Evolutionary conservation across 2,888 invertebrate genomes (phyloP), one percentile per base, ranked within the genome.

Genomic region (Stenchaetothrips biformis): DNA sequence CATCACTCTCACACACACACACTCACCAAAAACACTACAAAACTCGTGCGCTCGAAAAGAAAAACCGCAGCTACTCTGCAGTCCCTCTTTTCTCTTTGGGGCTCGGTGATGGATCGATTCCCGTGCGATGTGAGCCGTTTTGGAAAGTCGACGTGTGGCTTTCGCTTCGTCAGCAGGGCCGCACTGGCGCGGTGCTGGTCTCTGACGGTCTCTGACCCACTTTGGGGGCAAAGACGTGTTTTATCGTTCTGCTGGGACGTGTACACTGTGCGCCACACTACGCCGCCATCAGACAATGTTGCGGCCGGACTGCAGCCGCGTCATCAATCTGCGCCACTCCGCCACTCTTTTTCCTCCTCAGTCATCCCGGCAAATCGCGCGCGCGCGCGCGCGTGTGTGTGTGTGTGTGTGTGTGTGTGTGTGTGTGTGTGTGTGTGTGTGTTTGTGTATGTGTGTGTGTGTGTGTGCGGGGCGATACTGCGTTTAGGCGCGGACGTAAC

Each of bases 241-340:
- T 74, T 74, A 74, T 74, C 67, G 67, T 74, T 74, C 67, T 74
- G 67, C 25, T 74, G 67, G 67, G 67, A 74, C 67, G 67, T 11
- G 67, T 25, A 37, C 37, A 37, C 37, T 37, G 37, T 37, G 37
- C 37, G 37, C 37, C 37, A 37, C 37, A 37, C 37, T 37, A 37
- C 37, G 37, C 37, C 37, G 25, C 67, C 67, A 74, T 74, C 67
- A 74, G 67, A 74, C 67, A 74, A 74, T 67, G 67, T 67, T n/a
- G 53, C 9, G 67, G 59, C 59, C 59, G 59, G 18, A 16, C 53
- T 53, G 53, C 53, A 16, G 37, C 37, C 37, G 1, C 37, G 25
- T 25, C 67, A 74, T 74, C 67, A 74, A 74, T 74, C 67, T 74
- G 67, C 53, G 53, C 53, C 37, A 37, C 37, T 37, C 37, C 16